Percentiles rank a stretch among this genome's conserved stretches.
Conservation (phyloP, 1,140 invertebrate genomes). For the Protaetia brevitarsis region DNA sequence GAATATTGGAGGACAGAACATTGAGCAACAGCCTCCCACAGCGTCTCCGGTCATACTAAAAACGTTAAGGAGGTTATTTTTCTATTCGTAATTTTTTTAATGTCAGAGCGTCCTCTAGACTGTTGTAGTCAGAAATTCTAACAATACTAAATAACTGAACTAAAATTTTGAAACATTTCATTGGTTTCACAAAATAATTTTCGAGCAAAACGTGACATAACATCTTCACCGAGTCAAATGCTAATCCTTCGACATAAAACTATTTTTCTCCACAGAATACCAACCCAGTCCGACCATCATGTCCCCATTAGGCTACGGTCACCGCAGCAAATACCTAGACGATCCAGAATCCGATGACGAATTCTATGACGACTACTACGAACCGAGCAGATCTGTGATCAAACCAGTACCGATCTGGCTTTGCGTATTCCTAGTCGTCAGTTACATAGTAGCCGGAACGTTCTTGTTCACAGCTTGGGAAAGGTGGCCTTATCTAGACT, state of each 20-base stretch:
- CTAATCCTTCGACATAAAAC: not conserved
- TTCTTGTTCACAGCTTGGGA: constrained; percentile 85
- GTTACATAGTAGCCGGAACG: constrained; percentile 83
- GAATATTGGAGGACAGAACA: too few species aligned
- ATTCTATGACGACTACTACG: constrained; percentile 47
- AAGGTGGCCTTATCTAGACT: constrained; percentile 84
- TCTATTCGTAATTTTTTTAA: too few species aligned
- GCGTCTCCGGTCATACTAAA: too few species aligned
- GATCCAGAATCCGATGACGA: constrained; percentile 53
- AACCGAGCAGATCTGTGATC: constrained; percentile 47
- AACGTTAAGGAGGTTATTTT: too few species aligned
- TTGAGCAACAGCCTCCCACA: too few species aligned
- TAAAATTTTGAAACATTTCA: too few species aligned
- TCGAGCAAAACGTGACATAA: too few species aligned
- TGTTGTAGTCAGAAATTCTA: too few species aligned
- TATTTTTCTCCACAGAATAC: constrained; percentile 43
- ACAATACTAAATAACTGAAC: too few species aligned
- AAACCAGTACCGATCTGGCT: constrained; percentile 88
- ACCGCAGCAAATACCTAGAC: constrained; percentile 55
- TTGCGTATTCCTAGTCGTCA: constrained; percentile 82
- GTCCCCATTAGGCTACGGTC: constrained; percentile 65
- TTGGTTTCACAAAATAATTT: too few species aligned
- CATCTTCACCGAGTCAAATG: too few species aligned
- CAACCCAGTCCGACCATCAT: constrained; percentile 61
- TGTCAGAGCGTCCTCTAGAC: too few species aligned